Conservation (phyloP, 2,797 vertebrate species). For the Picus viridis region DNA sequence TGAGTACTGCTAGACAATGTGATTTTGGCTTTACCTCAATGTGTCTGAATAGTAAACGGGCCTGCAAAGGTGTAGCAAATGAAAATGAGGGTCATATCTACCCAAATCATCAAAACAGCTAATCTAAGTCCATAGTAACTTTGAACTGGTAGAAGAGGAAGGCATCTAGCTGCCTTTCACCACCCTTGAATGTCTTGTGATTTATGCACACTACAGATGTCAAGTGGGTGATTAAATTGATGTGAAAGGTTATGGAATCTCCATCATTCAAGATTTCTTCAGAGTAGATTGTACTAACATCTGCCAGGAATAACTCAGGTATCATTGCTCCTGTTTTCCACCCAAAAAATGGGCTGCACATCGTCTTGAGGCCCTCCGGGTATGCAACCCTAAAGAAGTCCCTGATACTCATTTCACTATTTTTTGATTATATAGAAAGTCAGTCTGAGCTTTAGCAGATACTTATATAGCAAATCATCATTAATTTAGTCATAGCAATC, state of each 20-base stretch:
- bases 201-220: not conserved
- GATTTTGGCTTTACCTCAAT: not conserved
- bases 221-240: not conserved
- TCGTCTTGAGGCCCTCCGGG: not conserved
- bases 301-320: not conserved
- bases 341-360: not conserved
- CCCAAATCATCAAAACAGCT: not conserved
- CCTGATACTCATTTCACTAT: not conserved
- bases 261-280: not conserved
- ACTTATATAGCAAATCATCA: not conserved
- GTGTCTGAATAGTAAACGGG: not conserved
- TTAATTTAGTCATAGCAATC: constrained; percentile 44
- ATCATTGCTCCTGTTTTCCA: not conserved
- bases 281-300: not conserved
- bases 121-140: not conserved
- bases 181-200: not conserved
- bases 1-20: not conserved
- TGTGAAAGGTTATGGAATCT: not conserved
- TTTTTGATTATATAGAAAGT: not conserved
- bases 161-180: not conserved
- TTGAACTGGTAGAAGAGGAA: not conserved
- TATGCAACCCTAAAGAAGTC: not conserved
- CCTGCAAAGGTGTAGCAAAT: not conserved
- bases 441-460: not conserved
- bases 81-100: constrained; percentile 2